Percentiles rank a stretch among this genome's conserved stretches.
phyloP scores from a whole-genome alignment of 1,140 invertebrate genomes.

The Neomicropteryx cornuta region DNA sequence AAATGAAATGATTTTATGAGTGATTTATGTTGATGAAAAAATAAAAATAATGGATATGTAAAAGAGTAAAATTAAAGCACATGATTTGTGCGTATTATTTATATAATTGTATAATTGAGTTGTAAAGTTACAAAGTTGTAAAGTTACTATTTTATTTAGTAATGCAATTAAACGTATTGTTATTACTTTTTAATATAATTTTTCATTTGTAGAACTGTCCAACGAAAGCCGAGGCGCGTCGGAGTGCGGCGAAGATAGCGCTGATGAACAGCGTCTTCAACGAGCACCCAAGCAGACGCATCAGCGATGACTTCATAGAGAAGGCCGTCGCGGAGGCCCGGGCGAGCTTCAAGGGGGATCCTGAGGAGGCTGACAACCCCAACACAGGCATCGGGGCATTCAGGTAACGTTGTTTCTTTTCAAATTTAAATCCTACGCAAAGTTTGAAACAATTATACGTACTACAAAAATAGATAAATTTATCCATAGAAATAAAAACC shows the following conservation, averaged over 20 bases:
- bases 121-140: too few species aligned
- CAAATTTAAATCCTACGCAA: background rate
- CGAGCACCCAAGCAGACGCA: constrained; percentile 86
- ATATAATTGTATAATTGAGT: too few species aligned
- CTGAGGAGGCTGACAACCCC: constrained; percentile 65
- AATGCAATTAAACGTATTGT: too few species aligned
- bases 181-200: background rate
- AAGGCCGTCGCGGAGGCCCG: constrained; percentile 84
- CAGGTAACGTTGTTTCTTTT: constrained; percentile 36
- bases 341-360: constrained; percentile 49
- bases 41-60: too few species aligned
- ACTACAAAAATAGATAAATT: too few species aligned
- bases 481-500: too few species aligned
- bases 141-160: too few species aligned
- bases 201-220: constrained; percentile 66
- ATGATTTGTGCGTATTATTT: too few species aligned
- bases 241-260: constrained; percentile 90
- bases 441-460: background rate
- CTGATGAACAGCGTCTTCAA: constrained; percentile 96
- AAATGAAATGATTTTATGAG: too few species aligned
- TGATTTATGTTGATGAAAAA: too few species aligned
- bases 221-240: constrained; percentile 85
- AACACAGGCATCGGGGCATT: constrained; percentile 86
- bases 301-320: constrained; percentile 89
- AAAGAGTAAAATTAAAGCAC: too few species aligned